Conservation (phyloP, 2,113 vertebrate species). For the Laticauda laticaudata region DNA sequence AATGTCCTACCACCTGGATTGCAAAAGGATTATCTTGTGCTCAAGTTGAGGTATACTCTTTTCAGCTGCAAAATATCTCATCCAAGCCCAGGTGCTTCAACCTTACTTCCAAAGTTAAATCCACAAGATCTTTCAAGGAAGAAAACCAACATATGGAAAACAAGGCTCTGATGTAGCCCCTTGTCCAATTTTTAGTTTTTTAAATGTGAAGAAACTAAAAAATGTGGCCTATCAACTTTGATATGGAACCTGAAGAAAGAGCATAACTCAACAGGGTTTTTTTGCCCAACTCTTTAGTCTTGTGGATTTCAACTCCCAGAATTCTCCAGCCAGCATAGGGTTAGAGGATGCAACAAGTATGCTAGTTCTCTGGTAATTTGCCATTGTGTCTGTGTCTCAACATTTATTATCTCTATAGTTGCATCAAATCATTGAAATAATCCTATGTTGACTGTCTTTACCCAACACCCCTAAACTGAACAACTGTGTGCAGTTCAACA, state of each 20-base stretch:
- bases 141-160: background rate
- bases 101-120: background rate
- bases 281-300: background rate
- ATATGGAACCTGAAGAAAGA: background rate
- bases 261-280: background rate
- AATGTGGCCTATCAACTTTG: background rate
- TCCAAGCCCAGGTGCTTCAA: background rate
- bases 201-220: background rate
- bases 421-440: too few relatives aligned
- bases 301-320: background rate
- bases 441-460: too few relatives aligned
- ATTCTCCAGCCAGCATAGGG: background rate
- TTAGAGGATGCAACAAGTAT: too few relatives aligned
- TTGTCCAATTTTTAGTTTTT: background rate
- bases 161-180: background rate
- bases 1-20: background rate
- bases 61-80: background rate
- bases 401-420: too few relatives aligned
- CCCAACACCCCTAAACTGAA: too few relatives aligned
- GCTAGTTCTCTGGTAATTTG: too few relatives aligned
- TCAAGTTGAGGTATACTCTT: background rate
- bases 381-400: too few relatives aligned
- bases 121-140: background rate
- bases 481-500: too few relatives aligned
- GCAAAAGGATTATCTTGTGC: background rate